Percentiles rank a stretch among this genome's conserved stretches.
Conservation (phyloP, 2,113 vertebrate genomes). For the Rallus limicola region DNA sequence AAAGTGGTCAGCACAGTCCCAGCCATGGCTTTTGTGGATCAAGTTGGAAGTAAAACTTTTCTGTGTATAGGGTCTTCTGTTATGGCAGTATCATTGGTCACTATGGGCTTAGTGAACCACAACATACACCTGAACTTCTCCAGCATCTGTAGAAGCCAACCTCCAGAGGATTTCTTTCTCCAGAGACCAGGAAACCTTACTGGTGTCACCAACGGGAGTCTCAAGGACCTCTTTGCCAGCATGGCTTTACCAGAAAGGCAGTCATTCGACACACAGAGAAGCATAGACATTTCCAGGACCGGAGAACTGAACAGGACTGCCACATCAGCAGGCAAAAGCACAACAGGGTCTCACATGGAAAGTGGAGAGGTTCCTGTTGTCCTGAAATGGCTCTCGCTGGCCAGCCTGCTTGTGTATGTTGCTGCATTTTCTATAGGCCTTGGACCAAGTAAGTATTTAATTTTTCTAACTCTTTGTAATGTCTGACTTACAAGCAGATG, state of each 20-base stretch:
- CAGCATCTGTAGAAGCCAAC: slow-evolving; percentile 84
- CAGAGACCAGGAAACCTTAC: slow-evolving; percentile 56
- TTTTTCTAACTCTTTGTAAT: not conserved
- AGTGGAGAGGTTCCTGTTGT: slow-evolving; percentile 62
- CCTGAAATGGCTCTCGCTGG: slow-evolving; percentile 89
- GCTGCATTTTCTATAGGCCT: slow-evolving; percentile 94
- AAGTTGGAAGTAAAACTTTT: slow-evolving; percentile 89
- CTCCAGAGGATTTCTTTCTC: slow-evolving; percentile 35
- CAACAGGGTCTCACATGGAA: slow-evolving; percentile 30
- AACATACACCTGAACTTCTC: slow-evolving; percentile 86
- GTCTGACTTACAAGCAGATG: not conserved
- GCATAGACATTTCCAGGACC: not conserved
- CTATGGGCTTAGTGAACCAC: slow-evolving; percentile 83
- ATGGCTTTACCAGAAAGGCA: slow-evolving; percentile 4
- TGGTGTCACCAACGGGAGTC: slow-evolving; percentile 43
- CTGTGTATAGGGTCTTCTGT: slow-evolving; percentile 86
- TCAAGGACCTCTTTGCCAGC: slow-evolving; percentile 52
- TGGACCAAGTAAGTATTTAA: slow-evolving; percentile 90
- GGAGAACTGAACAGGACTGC: slow-evolving; percentile 2
- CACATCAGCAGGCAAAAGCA: slow-evolving; percentile 1
- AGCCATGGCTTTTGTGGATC: slow-evolving; percentile 89
- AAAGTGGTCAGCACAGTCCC: slow-evolving; percentile 91
- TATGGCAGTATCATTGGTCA: slow-evolving; percentile 85
- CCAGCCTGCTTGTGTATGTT: slow-evolving; percentile 89
- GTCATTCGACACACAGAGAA: not conserved